phyloP scores from a whole-genome alignment of 2,797 vertebrate genomes.

The Microtus agrestis region DNA sequence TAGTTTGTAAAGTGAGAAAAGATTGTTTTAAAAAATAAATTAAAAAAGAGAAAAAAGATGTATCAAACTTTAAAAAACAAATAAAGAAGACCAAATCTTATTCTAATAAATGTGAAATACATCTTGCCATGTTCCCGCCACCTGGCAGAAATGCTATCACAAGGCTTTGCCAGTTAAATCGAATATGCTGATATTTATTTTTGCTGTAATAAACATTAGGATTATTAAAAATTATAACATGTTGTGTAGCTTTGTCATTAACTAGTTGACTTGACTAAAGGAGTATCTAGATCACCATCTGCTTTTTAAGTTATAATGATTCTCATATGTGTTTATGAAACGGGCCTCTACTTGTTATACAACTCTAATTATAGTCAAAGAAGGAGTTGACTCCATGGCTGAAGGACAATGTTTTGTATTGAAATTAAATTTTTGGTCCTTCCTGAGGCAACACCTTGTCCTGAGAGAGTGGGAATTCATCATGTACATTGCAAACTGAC shows the following conservation, averaged over 20 bases:
- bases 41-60: no score
- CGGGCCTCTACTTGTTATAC: background rate
- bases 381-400: background rate
- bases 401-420: background rate
- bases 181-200: no score
- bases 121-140: no score
- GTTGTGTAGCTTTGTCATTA: background rate
- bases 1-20: no score
- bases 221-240: no score
- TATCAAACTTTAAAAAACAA: no score
- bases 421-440: background rate
- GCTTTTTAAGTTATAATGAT: background rate
- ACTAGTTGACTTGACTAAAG: background rate
- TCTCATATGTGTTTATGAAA: background rate
- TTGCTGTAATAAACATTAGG: no score
- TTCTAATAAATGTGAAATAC: no score
- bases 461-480: background rate
- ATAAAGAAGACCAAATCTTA: no score
- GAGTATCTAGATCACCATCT: background rate
- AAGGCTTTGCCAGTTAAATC: no score
- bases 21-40: no score
- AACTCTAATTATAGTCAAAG: background rate
- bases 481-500: background rate
- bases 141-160: no score
- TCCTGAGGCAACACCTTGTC: background rate